Conservation (phyloP, 2,888 invertebrate species). For the Stramonita haemastoma region DNA sequence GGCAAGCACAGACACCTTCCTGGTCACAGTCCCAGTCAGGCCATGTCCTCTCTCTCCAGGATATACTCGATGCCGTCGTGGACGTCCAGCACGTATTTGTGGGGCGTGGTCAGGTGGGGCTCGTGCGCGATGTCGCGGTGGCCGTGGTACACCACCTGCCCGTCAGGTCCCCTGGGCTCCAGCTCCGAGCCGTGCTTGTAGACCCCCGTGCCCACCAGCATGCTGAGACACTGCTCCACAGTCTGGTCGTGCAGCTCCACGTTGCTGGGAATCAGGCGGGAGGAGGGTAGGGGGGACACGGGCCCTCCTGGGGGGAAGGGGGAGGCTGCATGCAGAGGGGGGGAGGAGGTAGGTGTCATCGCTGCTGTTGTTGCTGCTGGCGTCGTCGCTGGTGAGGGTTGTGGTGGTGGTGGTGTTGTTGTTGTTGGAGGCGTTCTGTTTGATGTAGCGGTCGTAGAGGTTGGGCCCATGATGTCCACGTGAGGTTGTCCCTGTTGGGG, state of each 20-base stretch:
- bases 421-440: conserved; percentile 42
- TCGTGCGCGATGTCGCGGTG: conserved; percentile 74
- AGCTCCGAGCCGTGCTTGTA: conserved; percentile 65
- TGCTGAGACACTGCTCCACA: conserved; percentile 67
- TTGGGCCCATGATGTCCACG: conserved; percentile 77
- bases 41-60: conserved; percentile 63
- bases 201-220: conserved; percentile 76
- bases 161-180: conserved; percentile 37
- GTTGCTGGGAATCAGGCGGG: conserved; percentile 70
- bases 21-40: neutral
- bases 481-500: conserved; percentile 75
- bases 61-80: conserved; percentile 71
- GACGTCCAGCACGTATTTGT: conserved; percentile 69
- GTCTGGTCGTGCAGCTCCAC: conserved; percentile 69
- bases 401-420: conserved; percentile 44
- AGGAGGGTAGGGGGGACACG: conserved; percentile 58
- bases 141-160: conserved; percentile 66
- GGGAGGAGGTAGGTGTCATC: neutral
- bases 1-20: too few relatives aligned
- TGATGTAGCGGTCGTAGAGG: conserved; percentile 74
- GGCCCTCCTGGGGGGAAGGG: conserved; percentile 46
- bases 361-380: conserved; percentile 15
- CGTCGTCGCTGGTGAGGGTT: conserved; percentile 41
- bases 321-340: conserved; percentile 23
- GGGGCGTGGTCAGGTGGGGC: conserved; percentile 71